Evolutionary conservation across 2,113 vertebrate species (phyloP).

Genomic region (Neogale vison): DNA sequence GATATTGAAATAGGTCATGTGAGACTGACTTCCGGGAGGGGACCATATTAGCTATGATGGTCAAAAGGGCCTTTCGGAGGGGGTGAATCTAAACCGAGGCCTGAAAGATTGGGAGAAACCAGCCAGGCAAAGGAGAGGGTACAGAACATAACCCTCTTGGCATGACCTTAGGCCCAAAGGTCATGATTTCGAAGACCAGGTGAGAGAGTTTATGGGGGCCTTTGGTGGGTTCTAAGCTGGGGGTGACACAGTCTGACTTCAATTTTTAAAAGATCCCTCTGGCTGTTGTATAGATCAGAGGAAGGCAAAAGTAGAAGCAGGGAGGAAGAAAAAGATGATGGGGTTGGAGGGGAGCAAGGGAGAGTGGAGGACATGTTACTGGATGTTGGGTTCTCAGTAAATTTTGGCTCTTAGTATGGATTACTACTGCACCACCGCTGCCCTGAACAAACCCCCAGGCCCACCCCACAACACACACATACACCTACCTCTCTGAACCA

Average conservation of each 20-base stretch:
- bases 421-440: neutral
- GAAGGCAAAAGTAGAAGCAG: neutral
- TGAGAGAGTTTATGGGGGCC: neutral
- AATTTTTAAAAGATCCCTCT: slow-evolving; percentile 30
- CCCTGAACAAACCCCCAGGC: neutral
- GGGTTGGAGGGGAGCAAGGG: neutral
- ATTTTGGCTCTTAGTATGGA: neutral
- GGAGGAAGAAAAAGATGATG: neutral
- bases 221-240: neutral
- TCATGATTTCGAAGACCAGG: neutral
- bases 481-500: neutral
- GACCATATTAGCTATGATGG: neutral
- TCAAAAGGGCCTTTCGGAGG: slow-evolving; percentile 38
- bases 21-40: slow-evolving; percentile 29
- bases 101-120: neutral
- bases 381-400: neutral
- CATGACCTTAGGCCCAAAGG: neutral
- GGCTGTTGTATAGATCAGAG: neutral
- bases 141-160: neutral
- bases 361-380: neutral
- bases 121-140: neutral
- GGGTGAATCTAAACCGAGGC: neutral
- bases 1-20: slow-evolving; percentile 40
- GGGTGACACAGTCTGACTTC: neutral
- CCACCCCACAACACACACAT: neutral